Base-by-base conservation (phyloP, 2,888 invertebrate species). In the Scrobipalpa atriplicella region DNA sequence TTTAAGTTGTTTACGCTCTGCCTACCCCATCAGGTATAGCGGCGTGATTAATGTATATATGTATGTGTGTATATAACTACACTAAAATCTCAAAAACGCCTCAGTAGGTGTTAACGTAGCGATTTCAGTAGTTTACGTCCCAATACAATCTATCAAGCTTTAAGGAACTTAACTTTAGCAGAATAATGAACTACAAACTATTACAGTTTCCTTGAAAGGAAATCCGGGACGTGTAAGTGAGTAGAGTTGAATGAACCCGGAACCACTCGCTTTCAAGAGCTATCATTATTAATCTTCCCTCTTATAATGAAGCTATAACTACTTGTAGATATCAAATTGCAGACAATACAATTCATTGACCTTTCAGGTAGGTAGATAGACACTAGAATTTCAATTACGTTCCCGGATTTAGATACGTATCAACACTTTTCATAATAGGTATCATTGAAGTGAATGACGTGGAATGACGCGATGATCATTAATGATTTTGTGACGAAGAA, bases 201-300 rank as follows among this genome's bases (percentile, higher is more conserved):
- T 43, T 3, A 43, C 13, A 3, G 2, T 43, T 11, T 13, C 43
- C 13, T 47, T 16, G 47, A 29, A 29, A 29, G 29, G 29, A 47
- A 47, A 54, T 54, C 19, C 21, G 56, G 36, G 56, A 56, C 29
- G 56, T 56, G 6, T 56, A 56, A 29, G 29, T 18, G 7, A 51
- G 7, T 36, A 58, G 36, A n/a, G 58, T n/a, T 36, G 36, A 58
- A 58, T 58, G 58, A 36, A 29, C 29, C 58, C 58, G 58, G 38
- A 58, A 58, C 38, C 58, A 38, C 58, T 58, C 16, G n/a, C 38
- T n/a, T 16, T 58, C 36, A 58, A 38, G 36, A 11, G 58, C 11
- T 56, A 19, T n/a, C 13, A 13, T 56, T 13, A 52, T 10, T 52
- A 52, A 52, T 52, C 19, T 21, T 21, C 11, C 21, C 54, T 13